These are phyloP conservation scores for Euspilapteryx auroguttella DNA, from an alignment of 2,888 invertebrate species.

Conservation along the genomic window DNA sequence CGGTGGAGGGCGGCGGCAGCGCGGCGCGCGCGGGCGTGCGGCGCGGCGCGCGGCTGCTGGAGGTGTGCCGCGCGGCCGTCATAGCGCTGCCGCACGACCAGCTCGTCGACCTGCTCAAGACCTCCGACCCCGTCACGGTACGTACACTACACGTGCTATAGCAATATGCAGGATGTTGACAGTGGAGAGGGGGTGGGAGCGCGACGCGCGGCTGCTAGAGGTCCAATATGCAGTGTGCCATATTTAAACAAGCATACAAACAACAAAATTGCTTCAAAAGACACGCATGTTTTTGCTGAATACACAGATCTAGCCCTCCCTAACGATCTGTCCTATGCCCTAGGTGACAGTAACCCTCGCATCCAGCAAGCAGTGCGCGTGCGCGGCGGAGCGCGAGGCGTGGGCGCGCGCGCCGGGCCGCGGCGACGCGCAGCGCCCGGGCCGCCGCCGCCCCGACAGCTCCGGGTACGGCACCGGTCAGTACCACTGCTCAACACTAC, in stretches of 20 bases:
- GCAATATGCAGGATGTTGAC: too few species aligned
- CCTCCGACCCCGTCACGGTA: conserved; percentile 86
- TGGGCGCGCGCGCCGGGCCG: conserved; percentile 26
- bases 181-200: too few species aligned
- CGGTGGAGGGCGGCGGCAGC: conserved; percentile 72
- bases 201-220: too few species aligned
- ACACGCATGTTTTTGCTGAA: too few species aligned
- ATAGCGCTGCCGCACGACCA: conserved; percentile 88
- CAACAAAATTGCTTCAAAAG: too few species aligned
- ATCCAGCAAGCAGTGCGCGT: conserved; percentile 62
- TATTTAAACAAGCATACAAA: too few species aligned
- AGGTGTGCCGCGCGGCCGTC: conserved; percentile 88
- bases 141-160: too few species aligned
- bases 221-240: too few species aligned
- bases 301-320: too few species aligned
- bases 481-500: background rate
- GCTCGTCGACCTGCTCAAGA: conserved; percentile 90
- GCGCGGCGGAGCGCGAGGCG: conserved; percentile 25
- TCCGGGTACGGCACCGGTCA: conserved; percentile 74
- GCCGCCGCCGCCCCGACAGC: conserved; percentile 66
- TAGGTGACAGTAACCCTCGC: conserved; percentile 68
- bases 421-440: conserved; percentile 51
- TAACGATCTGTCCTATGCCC: too few species aligned
- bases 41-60: conserved; percentile 87
- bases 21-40: conserved; percentile 84